Base-by-base conservation (phyloP, 2,113 vertebrate genomes). In the Cygnus atratus region DNA sequence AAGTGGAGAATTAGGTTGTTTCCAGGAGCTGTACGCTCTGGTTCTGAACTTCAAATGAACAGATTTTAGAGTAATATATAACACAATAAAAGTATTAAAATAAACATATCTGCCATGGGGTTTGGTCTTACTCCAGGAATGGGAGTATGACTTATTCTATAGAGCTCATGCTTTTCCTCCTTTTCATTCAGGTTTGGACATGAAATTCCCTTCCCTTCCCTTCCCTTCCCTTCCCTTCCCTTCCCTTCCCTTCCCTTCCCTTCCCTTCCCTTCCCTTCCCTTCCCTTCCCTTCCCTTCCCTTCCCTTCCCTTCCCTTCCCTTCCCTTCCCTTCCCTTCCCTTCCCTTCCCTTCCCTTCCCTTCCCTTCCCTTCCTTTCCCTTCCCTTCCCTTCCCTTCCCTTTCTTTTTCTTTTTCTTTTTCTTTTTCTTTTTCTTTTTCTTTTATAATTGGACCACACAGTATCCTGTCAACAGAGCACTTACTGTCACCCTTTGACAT, bases 111-210 rank as follows among this genome's bases (percentile, higher is more conserved):
- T 93, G 57, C 92, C 90, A 84, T 28, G 48, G 74, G 80, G 73
- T 70, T 95, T 96, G 92, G 59, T 63, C 35, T 85, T 79, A 44
- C 75, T 85, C 94, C 94, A 94, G 87, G 57, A 84, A 74, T 6
- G 2, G 13, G 67, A 76, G 67, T 75, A 87, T 66, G 66, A 74
- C 65, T 96, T 78, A 65, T 83, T 95, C 79, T 88, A 15, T 5
- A 75, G n/a, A 94, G 44, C 67, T 82, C 35, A 54, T 90, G 22
- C 76, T 94, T 91, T 90, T 15, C 43, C 8, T 89, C 54, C 70
- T 92, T 95, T 93, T 55, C 55, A 6, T 75, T 94, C 96, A 92
- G 78, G 97, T 96, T 95, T 86, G 88, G 85, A 89, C 93, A 95
- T 87, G 96, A 97, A 90, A 73, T 72, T 82, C 39, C 10, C 10